Percentiles rank a stretch among this genome's conserved stretches.
These are phyloP conservation scores for Coelinius sp. DNA, from an alignment of 2,888 invertebrate species.

Conservation along the genomic window DNA sequence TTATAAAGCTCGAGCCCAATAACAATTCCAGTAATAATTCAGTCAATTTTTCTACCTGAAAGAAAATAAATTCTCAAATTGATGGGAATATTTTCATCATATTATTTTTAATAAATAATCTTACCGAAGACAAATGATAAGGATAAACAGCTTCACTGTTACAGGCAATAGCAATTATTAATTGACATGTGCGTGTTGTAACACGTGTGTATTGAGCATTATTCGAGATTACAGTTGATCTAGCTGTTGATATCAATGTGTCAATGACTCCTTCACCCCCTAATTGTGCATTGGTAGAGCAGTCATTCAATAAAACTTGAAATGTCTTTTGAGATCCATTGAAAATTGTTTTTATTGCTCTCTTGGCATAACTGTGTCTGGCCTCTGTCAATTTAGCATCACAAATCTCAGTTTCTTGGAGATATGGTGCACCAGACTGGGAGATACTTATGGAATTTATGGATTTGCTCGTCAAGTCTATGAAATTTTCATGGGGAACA, in stretches of 20 bases:
- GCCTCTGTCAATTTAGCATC: slow-evolving; percentile 62
- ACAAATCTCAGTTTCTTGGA: slow-evolving; percentile 67
- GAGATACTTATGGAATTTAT: slow-evolving; percentile 60
- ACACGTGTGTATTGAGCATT: slow-evolving; percentile 68
- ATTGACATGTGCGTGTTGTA: slow-evolving; percentile 66
- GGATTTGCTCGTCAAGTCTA: slow-evolving; percentile 60
- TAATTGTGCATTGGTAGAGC: slow-evolving; percentile 62
- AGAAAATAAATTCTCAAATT: not conserved
- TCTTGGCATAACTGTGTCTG: slow-evolving; percentile 65
- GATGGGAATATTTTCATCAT: not conserved
- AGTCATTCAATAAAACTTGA: slow-evolving; percentile 67
- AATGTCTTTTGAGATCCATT: slow-evolving; percentile 69
- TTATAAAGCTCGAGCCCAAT: slow-evolving; percentile 65
- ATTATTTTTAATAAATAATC: slow-evolving; percentile 8
- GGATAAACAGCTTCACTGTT: slow-evolving; percentile 66
- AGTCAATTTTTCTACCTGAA: slow-evolving; percentile 66
- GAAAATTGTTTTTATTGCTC: slow-evolving; percentile 66
- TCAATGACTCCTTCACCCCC: slow-evolving; percentile 67
- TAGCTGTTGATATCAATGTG: slow-evolving; percentile 66
- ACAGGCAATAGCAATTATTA: slow-evolving; percentile 67
- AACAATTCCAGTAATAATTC: slow-evolving; percentile 65
- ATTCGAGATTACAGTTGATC: slow-evolving; percentile 67
- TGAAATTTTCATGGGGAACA: slow-evolving; percentile 62
- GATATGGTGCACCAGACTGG: slow-evolving; percentile 61
- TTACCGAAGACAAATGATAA: slow-evolving; percentile 67